Evolutionary conservation across 2,888 invertebrate species (phyloP), one percentile per base, ranked within the genome.

Genomic region (Aethes cnicana): DNA sequence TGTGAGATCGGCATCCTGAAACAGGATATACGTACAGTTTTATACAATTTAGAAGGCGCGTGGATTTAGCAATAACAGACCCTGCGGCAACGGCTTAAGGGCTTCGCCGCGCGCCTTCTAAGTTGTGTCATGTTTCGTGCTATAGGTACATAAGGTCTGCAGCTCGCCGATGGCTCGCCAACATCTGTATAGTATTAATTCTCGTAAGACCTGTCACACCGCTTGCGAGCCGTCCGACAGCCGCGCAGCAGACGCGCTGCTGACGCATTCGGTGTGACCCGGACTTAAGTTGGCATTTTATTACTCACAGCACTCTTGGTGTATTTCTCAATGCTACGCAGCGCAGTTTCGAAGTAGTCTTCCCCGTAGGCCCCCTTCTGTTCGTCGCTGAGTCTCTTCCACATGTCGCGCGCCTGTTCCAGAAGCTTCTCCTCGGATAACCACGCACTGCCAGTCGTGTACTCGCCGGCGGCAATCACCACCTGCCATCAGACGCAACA

Each of bases 401-500:
- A 96, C 95, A 96, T 96, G 66, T 94, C 93, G 55, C 93, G 92
- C 4, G 96, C 95, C 83, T 92, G 92, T 66, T 93, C 93, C 55
- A 93, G 77, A 62, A 94, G 83, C 58, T 92, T 91, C 54, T 90
- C 91, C 61, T 95, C 94, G 12, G 92, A 92, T 6, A 95, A 81
- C 95, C 95, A 95, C 1, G 93, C 92, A 63, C 92, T 94, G 69
- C 96, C 96, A 0, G 95, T 94, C 5, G 95, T 93, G 66, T 94
- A 95, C 80, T 96, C 96, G 30, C 96, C 96, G 28, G 96, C 95
- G 59, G 96, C 95, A 25, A 97, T 94, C 16, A 96, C 92, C 39
- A 95, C 93, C 89, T 89, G 62, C 5, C 33, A 55, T 36, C 12
- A 50, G 50, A 49, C 18, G 42, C 35, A 39, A 20, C 28, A 39